Conservation (phyloP, 2,888 invertebrate genomes). For the Drosophila anomalipes region DNA sequence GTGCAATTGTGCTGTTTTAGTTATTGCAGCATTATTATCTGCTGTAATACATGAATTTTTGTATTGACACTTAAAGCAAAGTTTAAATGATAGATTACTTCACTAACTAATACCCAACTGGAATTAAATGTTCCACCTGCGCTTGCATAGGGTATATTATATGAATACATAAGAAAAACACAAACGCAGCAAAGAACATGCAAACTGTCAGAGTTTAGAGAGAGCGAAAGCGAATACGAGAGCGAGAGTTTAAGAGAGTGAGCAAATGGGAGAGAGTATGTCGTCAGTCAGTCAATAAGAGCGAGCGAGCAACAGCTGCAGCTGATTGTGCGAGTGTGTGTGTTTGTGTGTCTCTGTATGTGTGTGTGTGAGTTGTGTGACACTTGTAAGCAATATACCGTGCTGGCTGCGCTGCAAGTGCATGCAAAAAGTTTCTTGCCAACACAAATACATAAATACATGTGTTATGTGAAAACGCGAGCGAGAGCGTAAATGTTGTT, state of each 20-base stretch:
- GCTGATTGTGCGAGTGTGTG: slow-evolving; percentile 23
- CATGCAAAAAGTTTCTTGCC: slow-evolving; percentile 25
- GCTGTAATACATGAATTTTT: neutral
- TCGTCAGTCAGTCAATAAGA: slow-evolving; percentile 23
- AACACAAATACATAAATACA: neutral
- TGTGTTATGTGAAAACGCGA: slow-evolving; percentile 5
- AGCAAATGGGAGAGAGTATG: slow-evolving; percentile 19
- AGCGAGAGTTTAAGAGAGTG: slow-evolving; percentile 9
- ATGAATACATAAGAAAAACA: slow-evolving; percentile 12
- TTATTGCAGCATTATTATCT: neutral
- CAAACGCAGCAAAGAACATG: slow-evolving; percentile 8
- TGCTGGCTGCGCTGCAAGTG: slow-evolving; percentile 31
- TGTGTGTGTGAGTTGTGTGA: slow-evolving; percentile 34
- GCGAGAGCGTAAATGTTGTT: slow-evolving; percentile 9
- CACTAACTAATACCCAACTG: neutral
- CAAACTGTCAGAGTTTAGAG: slow-evolving; percentile 3
- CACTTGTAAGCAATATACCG: slow-evolving; percentile 54
- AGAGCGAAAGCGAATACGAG: slow-evolving; percentile 7
- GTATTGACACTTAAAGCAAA: neutral
- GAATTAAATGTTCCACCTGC: neutral
- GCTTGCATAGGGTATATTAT: slow-evolving; percentile 21
- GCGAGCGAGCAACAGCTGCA: slow-evolving; percentile 57
- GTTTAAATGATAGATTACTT: neutral
- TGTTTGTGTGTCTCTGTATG: slow-evolving; percentile 13
- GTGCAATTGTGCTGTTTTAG: neutral